A percentile compares a stretch with the other conserved stretches of the same genome.
These are phyloP conservation scores for Cyclophora albipunctata DNA, from an alignment of 2,888 invertebrate genomes.

Conservation along the genomic window DNA sequence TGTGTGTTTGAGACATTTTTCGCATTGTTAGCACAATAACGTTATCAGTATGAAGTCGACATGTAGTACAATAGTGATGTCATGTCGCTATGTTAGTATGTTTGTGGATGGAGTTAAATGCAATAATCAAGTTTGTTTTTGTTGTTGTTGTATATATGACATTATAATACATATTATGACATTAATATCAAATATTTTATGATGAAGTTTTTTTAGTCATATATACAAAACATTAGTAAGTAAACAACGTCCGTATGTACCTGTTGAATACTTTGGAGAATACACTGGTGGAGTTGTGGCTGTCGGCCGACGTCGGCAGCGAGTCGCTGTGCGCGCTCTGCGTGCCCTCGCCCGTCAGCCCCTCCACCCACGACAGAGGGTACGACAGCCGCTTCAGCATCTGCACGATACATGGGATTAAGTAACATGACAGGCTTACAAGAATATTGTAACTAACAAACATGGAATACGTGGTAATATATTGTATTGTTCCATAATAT, in stretches of 20 bases:
- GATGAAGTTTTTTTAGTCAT: no score
- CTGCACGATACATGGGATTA: constrained; percentile 52
- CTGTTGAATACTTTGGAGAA: constrained; percentile 95
- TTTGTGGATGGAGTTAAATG: constrained; percentile 8
- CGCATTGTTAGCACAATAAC: constrained; percentile 1
- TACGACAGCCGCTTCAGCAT: constrained; percentile 94
- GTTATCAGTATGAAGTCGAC: constrained; percentile 8
- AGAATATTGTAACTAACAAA: background rate
- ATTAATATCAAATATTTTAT: no score
- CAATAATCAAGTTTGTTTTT: constrained; percentile 6
- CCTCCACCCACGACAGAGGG: constrained; percentile 94
- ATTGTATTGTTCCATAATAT: no score
- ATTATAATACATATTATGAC: background rate
- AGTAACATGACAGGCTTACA: background rate
- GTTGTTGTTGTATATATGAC: constrained; percentile 20
- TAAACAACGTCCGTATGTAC: constrained; percentile 50
- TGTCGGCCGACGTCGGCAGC: constrained; percentile 76
- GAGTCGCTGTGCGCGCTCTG: constrained; percentile 71
- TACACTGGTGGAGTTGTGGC: constrained; percentile 81
- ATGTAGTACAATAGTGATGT: background rate
- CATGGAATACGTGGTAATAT: no score
- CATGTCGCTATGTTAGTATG: constrained; percentile 15
- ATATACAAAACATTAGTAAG: no score
- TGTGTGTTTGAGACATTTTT: background rate
- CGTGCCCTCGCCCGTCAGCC: constrained; percentile 83